A percentile compares a stretch with the other conserved stretches of the same genome.
These are phyloP conservation scores for Labia minor DNA, from an alignment of 2,888 invertebrate genomes.

Conservation along the genomic window DNA sequence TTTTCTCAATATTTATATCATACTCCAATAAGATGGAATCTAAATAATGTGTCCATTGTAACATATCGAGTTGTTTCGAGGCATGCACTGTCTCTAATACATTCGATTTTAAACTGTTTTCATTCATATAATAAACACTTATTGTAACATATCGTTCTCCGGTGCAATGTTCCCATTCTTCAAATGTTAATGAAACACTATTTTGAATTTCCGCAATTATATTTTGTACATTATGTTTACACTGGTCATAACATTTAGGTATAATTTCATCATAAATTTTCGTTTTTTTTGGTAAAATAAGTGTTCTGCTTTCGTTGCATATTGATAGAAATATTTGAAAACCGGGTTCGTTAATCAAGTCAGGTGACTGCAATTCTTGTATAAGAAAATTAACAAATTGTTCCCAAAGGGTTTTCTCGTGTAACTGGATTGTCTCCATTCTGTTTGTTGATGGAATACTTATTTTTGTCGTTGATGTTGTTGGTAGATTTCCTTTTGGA, in stretches of 20 bases:
- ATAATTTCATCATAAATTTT: constrained; percentile 39
- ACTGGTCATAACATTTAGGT: constrained; percentile 38
- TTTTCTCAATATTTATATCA: constrained; percentile 36
- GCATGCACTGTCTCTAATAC: constrained; percentile 38
- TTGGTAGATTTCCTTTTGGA: background rate
- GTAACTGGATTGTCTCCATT: background rate
- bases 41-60: constrained; percentile 35
- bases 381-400: constrained; percentile 40
- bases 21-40: constrained; percentile 37
- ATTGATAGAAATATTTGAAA: constrained; percentile 38
- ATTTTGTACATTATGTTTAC: constrained; percentile 34
- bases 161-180: constrained; percentile 38
- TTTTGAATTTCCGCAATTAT: constrained; percentile 31
- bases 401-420: constrained; percentile 32
- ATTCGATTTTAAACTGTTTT: constrained; percentile 23
- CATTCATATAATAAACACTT: constrained; percentile 37
- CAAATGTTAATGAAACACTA: constrained; percentile 37
- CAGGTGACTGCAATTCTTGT: constrained; percentile 39
- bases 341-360: constrained; percentile 39
- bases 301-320: constrained; percentile 31
- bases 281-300: constrained; percentile 35
- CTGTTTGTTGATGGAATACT: background rate
- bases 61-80: constrained; percentile 34
- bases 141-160: constrained; percentile 36
- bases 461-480: background rate